A percentile compares a stretch with the other conserved stretches of the same genome.
phyloP scores from a whole-genome alignment of 92 coral and sea anemone species.

The Micromussa lordhowensis region DNA sequence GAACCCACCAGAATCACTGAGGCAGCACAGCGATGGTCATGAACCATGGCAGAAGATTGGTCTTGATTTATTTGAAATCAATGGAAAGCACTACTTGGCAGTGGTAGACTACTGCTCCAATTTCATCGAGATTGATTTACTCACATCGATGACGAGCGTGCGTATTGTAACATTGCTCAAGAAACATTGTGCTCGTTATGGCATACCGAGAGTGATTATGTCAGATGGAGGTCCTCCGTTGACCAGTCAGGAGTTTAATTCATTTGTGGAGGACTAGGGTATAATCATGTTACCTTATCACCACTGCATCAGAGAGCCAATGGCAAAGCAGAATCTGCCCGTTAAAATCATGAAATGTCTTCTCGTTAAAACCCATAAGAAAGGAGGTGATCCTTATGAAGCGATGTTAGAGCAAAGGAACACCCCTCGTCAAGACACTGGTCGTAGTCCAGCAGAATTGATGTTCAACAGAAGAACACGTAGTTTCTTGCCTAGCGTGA shows the following conservation, averaged over 20 bases:
- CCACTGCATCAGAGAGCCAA: slow-evolving; percentile 62
- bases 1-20: slow-evolving; percentile 51
- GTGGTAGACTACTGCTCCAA: slow-evolving; percentile 29
- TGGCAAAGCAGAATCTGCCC: too few relatives aligned
- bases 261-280: slow-evolving; percentile 52
- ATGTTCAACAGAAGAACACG: slow-evolving; percentile 61
- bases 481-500: slow-evolving; percentile 54
- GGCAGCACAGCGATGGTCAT: slow-evolving; percentile 37
- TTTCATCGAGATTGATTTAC: slow-evolving; percentile 41
- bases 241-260: slow-evolving; percentile 34
- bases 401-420: not conserved
- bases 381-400: slow-evolving; percentile 1
- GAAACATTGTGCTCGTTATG: slow-evolving; percentile 34
- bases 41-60: slow-evolving; percentile 58
- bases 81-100: slow-evolving; percentile 35
- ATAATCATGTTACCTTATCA: slow-evolving; percentile 52
- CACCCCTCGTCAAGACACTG: slow-evolving; percentile 66
- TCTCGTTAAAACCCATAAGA: not conserved
- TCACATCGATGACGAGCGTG: not conserved
- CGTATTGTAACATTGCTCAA: not conserved
- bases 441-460: slow-evolving; percentile 58
- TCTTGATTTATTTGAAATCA: slow-evolving; percentile 51
- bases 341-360: not conserved
- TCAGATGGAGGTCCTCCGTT: slow-evolving; percentile 54
- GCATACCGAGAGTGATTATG: slow-evolving; percentile 44